A percentile compares a stretch with the other conserved stretches of the same genome.
These are phyloP conservation scores for Drosophila formosana DNA, from an alignment of 2,888 invertebrate species.

Conservation along the genomic window DNA sequence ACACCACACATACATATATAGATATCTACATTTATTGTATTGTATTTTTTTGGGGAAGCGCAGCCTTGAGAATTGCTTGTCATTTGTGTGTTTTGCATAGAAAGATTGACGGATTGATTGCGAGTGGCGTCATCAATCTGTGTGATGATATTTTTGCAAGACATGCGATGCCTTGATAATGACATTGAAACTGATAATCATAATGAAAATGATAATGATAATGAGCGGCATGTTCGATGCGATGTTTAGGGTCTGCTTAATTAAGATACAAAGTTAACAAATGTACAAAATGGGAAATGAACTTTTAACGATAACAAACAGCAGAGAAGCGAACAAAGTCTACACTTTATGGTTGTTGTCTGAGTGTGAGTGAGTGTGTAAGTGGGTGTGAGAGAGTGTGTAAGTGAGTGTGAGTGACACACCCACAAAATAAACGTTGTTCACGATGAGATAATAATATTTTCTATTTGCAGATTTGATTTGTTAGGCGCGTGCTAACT, in stretches of 20 bases:
- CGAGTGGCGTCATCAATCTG: constrained; percentile 30
- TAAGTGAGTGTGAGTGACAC: constrained; percentile 44
- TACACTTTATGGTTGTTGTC: constrained; percentile 5
- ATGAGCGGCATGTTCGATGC: constrained; percentile 46
- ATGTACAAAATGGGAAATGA: constrained; percentile 42
- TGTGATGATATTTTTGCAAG: constrained; percentile 32
- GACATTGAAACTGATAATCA: constrained; percentile 4
- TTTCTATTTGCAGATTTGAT: constrained; percentile 76
- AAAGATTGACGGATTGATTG: constrained; percentile 38
- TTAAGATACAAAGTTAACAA: constrained; percentile 59
- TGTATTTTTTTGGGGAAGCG: constrained; percentile 1
- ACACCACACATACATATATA: constrained; percentile 2
- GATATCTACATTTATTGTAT: neutral
- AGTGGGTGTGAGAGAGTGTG: neutral
- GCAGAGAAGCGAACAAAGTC: constrained; percentile 10
- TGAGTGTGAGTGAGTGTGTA: neutral
- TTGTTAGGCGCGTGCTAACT: constrained; percentile 67
- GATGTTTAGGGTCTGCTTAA: constrained; percentile 50
- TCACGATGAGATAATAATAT: constrained; percentile 72
- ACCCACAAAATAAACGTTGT: constrained; percentile 48
- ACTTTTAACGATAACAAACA: constrained; percentile 50
- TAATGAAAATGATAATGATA: constrained; percentile 30
- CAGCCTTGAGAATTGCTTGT: constrained; percentile 19
- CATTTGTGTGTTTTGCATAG: constrained; percentile 32
- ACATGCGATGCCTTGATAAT: constrained; percentile 48